A percentile compares a stretch with the other conserved stretches of the same genome.
These are phyloP conservation scores for Fragum fragum DNA, from an alignment of 2,888 invertebrate genomes.

Conservation along the genomic window DNA sequence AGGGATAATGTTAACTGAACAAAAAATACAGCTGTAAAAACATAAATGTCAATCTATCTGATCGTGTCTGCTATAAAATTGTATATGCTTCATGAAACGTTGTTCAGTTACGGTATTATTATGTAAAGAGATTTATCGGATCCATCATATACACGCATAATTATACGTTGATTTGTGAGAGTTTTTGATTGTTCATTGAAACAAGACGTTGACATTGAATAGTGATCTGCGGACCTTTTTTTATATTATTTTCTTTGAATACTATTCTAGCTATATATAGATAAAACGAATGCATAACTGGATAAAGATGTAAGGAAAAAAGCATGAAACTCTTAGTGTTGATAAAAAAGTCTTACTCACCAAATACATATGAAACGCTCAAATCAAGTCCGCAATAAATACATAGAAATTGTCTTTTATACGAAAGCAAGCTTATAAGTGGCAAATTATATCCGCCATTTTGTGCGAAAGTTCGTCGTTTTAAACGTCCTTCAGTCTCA, in stretches of 20 bases:
- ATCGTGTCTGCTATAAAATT: neutral
- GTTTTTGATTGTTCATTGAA: neutral
- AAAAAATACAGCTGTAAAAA: neutral
- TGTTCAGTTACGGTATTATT: neutral
- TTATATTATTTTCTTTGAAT: neutral
- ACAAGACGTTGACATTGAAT: neutral
- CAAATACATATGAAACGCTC: neutral
- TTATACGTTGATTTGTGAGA: slow-evolving; percentile 3
- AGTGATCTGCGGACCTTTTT: neutral
- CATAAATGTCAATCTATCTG: neutral
- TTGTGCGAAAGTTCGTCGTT: slow-evolving; percentile 23
- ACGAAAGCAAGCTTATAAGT: neutral
- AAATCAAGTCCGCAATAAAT: neutral
- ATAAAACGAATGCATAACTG: too few relatives aligned
- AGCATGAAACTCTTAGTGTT: too few relatives aligned
- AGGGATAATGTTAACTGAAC: neutral
- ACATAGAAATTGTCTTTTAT: neutral
- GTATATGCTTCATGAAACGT: neutral
- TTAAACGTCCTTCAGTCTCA: slow-evolving; percentile 23
- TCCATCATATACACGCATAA: neutral
- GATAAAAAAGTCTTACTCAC: neutral
- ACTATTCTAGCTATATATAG: too few relatives aligned
- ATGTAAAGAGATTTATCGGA: neutral
- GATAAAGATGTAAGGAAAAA: too few relatives aligned
- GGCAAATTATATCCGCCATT: slow-evolving; percentile 23